These are phyloP conservation scores for Rhea americana DNA, from an alignment of 2,113 vertebrate species.

Conservation along the genomic window DNA sequence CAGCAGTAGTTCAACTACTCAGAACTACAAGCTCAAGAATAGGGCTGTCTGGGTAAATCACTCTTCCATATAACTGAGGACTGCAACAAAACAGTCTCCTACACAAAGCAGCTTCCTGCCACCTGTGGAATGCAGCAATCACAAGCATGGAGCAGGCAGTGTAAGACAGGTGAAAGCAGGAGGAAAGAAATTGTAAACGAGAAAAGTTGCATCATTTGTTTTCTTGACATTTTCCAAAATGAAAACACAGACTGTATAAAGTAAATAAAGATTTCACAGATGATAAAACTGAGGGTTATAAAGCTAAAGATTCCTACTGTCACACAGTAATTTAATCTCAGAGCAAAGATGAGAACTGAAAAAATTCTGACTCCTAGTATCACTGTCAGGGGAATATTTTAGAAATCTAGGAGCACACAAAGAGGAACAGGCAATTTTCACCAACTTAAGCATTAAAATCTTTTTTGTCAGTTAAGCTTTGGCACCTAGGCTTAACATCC, in stretches of 20 bases:
- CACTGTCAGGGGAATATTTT: rapidly evolving
- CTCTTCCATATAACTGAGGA: not conserved
- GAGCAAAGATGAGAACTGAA: not conserved
- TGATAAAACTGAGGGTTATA: rapidly evolving
- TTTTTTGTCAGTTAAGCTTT: too few relatives aligned
- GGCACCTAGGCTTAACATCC: not conserved
- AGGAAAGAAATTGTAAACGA: not conserved
- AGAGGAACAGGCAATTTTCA: not conserved
- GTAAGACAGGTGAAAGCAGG: rapidly evolving
- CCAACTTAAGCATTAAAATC: rapidly evolving
- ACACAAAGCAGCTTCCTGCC: rapidly evolving
- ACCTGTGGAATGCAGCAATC: rapidly evolving
- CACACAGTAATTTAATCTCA: not conserved
- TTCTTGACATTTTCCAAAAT: rapidly evolving
- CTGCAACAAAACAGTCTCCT: rapidly evolving
- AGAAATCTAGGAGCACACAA: not conserved
- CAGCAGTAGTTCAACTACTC: rapidly evolving
- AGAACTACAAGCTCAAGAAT: not conserved
- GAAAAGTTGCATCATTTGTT: rapidly evolving
- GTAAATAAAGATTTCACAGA: rapidly evolving
- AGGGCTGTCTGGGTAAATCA: not conserved
- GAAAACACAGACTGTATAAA: rapidly evolving
- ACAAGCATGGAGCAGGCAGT: rapidly evolving
- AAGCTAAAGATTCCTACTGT: not conserved
- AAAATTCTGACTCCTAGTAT: not conserved